Conservation (phyloP, 2,797 vertebrate species). For the Bufotes viridis region DNA sequence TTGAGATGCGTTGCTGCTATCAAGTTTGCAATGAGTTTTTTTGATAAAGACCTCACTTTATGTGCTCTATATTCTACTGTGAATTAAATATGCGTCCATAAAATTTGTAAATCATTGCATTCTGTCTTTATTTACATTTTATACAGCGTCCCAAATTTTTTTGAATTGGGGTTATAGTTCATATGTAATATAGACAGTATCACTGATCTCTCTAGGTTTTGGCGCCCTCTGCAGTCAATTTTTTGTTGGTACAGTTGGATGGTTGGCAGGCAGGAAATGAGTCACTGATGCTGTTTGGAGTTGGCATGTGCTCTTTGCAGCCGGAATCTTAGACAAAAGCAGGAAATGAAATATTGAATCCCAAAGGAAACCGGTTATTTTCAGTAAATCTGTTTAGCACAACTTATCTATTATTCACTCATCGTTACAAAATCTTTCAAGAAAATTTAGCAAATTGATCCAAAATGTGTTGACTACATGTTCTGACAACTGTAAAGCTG, state of each 20-base stretch:
- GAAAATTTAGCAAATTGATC: slow-evolving; percentile 1
- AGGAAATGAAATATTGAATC: slow-evolving; percentile 67
- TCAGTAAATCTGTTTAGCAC: background rate
- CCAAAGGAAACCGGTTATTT: slow-evolving; percentile 41
- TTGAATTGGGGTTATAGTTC: too few relatives aligned
- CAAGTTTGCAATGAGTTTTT: too few relatives aligned
- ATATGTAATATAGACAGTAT: too few relatives aligned
- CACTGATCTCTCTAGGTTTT: slow-evolving; percentile 49
- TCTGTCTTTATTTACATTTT: too few relatives aligned
- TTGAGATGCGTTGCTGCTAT: too few relatives aligned
- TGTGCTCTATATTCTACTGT: too few relatives aligned
- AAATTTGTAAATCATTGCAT: too few relatives aligned
- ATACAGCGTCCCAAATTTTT: too few relatives aligned
- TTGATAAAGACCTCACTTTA: too few relatives aligned
- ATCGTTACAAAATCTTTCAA: slow-evolving; percentile 11
- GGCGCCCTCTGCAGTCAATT: slow-evolving; percentile 68
- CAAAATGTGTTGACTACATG: background rate
- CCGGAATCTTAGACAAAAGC: slow-evolving; percentile 71
- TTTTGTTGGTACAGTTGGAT: background rate
- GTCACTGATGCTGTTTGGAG: slow-evolving; percentile 53
- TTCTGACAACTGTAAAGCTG: background rate
- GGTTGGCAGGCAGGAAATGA: slow-evolving; percentile 68
- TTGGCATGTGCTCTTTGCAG: slow-evolving; percentile 33
- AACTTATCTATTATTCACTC: background rate
- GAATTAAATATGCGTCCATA: too few relatives aligned